These are phyloP conservation scores for Drosophila birchii DNA, from an alignment of 2,888 invertebrate genomes.

Conservation along the genomic window DNA sequence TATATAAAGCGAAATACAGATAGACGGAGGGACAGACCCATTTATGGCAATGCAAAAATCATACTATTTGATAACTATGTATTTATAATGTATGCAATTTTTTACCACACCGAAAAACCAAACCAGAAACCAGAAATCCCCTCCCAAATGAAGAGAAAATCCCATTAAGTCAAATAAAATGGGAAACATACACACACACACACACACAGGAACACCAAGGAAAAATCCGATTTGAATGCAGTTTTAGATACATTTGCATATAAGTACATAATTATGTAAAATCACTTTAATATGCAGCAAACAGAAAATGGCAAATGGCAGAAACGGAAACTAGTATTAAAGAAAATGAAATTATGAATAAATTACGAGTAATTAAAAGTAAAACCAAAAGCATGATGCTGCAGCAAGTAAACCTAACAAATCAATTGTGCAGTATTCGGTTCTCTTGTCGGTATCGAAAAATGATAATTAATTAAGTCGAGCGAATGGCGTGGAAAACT, in stretches of 20 bases:
- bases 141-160: constrained; percentile 24
- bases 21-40: constrained; percentile 29
- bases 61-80: constrained; percentile 80
- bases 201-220: constrained; percentile 37
- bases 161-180: constrained; percentile 48
- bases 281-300: constrained; percentile 68
- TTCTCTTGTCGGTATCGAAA: constrained; percentile 51
- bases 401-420: constrained; percentile 61
- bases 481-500: constrained; percentile 38
- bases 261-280: constrained; percentile 78
- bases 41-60: constrained; percentile 37
- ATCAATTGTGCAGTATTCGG: constrained; percentile 51
- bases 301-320: constrained; percentile 46
- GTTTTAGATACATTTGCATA: constrained; percentile 73
- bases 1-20: constrained; percentile 16
- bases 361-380: constrained; percentile 70
- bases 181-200: constrained; percentile 34
- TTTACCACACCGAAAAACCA: constrained; percentile 65
- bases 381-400: constrained; percentile 47
- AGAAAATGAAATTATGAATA: constrained; percentile 65
- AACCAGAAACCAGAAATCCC: neutral
- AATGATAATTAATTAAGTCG: constrained; percentile 44
- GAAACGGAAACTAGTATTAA: constrained; percentile 71
- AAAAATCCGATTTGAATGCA: constrained; percentile 55
- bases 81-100: constrained; percentile 81